Percentiles rank a stretch among this genome's conserved stretches.
Evolutionary conservation across 2,113 vertebrate genomes (phyloP).

Genomic region (Myrmecobius fasciatus): DNA sequence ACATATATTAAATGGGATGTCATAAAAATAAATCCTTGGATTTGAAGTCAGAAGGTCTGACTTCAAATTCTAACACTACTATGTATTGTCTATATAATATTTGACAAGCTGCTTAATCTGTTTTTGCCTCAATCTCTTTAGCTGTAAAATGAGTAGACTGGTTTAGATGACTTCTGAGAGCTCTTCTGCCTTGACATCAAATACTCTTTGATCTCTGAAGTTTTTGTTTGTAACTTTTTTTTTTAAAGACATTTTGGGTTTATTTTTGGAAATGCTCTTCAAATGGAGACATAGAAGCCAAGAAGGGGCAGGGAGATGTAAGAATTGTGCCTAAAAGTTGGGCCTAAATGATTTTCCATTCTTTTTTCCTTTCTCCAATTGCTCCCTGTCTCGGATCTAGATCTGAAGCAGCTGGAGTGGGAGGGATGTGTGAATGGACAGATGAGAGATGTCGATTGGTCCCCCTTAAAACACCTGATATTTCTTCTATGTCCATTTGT

Average conservation of each 20-base stretch:
- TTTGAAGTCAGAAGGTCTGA: background rate
- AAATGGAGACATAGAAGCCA: constrained; percentile 24
- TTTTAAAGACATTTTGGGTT: constrained; percentile 53
- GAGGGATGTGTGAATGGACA: background rate
- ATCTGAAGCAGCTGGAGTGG: background rate
- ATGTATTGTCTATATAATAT: background rate
- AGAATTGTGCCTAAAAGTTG: background rate
- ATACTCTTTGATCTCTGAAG: background rate
- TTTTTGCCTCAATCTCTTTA: background rate
- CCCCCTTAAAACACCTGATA: background rate
- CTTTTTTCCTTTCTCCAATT: background rate
- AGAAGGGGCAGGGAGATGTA: constrained; percentile 26
- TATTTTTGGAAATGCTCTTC: constrained; percentile 62
- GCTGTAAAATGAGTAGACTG: background rate
- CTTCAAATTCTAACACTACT: background rate
- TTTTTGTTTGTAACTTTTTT: too few relatives aligned
- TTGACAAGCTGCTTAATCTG: background rate
- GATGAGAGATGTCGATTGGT: background rate
- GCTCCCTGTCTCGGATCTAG: background rate
- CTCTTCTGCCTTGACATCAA: background rate
- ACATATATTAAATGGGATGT: constrained; percentile 6
- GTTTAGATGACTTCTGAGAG: background rate
- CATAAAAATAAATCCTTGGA: background rate
- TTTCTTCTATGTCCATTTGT: constrained; percentile 27
- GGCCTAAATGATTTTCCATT: background rate